phyloP scores from a whole-genome alignment of 2,113 vertebrate species.

The Jaculus jaculus region DNA sequence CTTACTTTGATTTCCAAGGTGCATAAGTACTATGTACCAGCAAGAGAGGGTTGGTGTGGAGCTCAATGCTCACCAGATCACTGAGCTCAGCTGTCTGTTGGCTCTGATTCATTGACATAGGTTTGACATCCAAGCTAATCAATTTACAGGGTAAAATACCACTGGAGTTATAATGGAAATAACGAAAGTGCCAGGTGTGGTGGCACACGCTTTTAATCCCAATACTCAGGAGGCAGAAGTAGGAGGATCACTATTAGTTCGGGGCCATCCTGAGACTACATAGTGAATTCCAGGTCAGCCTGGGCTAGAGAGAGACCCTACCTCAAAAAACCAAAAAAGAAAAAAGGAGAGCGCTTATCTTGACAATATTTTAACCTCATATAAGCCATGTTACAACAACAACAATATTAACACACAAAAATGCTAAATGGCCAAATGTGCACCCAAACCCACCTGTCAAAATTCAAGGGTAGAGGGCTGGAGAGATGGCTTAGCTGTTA shows the following conservation, averaged over 20 bases:
- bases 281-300: no score
- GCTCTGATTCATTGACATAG: not conserved
- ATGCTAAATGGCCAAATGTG: not conserved
- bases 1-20: conserved; percentile 28
- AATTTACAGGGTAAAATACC: not conserved
- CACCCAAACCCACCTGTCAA: not conserved
- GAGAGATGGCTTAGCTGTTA: no score
- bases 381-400: not conserved
- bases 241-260: no score
- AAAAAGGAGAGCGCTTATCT: not conserved
- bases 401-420: not conserved
- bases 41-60: not conserved
- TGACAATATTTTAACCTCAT: not conserved
- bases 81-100: not conserved
- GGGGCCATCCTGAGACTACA: no score
- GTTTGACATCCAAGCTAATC: not conserved
- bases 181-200: not conserved
- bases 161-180: not conserved
- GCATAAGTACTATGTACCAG: not conserved
- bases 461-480: not conserved
- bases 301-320: no score
- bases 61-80: not conserved
- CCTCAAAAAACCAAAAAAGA: no score
- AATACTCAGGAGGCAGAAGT: no score
- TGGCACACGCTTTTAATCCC: no score